Evolutionary conservation across 2,797 vertebrate genomes (phyloP), one percentile per base, ranked within the genome.

Genomic region (Petrocephalus schoutedeni): DNA sequence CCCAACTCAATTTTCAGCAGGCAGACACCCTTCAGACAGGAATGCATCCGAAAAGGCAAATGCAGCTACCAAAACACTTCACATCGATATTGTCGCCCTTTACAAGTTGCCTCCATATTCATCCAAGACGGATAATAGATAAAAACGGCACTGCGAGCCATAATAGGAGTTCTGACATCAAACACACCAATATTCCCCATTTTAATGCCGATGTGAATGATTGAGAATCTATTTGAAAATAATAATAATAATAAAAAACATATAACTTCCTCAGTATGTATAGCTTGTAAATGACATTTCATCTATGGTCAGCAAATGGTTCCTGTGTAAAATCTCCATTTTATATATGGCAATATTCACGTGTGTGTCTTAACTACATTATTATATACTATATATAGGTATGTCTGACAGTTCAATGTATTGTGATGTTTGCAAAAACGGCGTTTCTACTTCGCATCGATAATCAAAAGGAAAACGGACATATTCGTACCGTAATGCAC

Each of bases 11-110:
- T 92, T 92, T 92, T 91, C 91, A 90, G 90, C 90, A 92, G 92
- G 90, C 90, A 89, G 92, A 91, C 90, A 91, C 87, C 90, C 90
- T 86, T 28, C 1, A 80, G 90, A 93, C 91, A 85, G 82, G 85
- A 92, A 91, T 86, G 87, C 86, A 90, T 91, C 80, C 90, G 89
- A 71, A 90, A 85, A 89, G 87, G 64, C 88, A 92, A 90, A 7
- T 14, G 36, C 10, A 86, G 74, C 64, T n/a, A 64, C 54, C 36
- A 51, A 86, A 67, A 85, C 0, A 36, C 57, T 58, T 23, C n/a
- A 16, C 7, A 45, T 28, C n/a, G 14, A 41, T 51, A 16, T 57
- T 16, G 36, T 10, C 4, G 9, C n/a, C 5, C 19, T 57, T 23
- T 21, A 16, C 71, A 49, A 23, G n/a, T 71, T 86, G 49, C 87